These are phyloP conservation scores for Yponomeuta evonymella DNA, from an alignment of 2,888 invertebrate genomes.

Conservation along the genomic window DNA sequence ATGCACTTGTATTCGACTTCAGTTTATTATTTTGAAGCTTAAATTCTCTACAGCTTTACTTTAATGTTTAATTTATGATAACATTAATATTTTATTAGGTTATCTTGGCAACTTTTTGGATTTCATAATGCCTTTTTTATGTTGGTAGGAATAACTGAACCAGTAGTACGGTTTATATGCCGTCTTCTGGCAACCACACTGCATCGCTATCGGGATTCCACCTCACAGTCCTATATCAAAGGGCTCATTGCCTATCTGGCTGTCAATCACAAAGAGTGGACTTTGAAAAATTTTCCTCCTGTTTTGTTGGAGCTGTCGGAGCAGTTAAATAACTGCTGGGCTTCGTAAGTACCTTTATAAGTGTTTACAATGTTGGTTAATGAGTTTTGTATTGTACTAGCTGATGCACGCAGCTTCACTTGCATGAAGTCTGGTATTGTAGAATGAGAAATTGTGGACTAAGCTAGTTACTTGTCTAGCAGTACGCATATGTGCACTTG, in stretches of 20 bases:
- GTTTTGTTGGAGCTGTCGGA: constrained; percentile 79
- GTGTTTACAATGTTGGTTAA: background rate
- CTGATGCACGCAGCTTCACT: too few species aligned
- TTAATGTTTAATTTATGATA: too few species aligned
- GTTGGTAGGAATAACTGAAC: constrained; percentile 82
- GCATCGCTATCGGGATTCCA: constrained; percentile 86
- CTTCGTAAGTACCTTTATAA: constrained; percentile 77
- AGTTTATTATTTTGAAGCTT: background rate
- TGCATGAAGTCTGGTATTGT: too few species aligned
- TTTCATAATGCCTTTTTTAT: background rate
- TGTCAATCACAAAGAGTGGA: constrained; percentile 80
- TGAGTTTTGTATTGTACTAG: too few species aligned
- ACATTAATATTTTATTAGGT: too few species aligned
- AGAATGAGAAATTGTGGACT: too few species aligned
- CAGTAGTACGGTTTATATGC: constrained; percentile 86
- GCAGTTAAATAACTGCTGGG: constrained; percentile 77
- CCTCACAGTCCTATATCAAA: constrained; percentile 85
- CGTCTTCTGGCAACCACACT: constrained; percentile 85
- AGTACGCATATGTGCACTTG: too few species aligned
- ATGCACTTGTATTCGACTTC: background rate
- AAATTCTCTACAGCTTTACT: too few species aligned
- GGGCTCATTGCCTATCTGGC: constrained; percentile 80
- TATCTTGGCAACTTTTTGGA: too few species aligned
- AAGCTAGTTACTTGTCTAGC: too few species aligned
- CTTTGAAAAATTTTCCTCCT: constrained; percentile 81